Evolutionary conservation across 2,888 invertebrate species (phyloP).

Genomic region (Julus scanicus): DNA sequence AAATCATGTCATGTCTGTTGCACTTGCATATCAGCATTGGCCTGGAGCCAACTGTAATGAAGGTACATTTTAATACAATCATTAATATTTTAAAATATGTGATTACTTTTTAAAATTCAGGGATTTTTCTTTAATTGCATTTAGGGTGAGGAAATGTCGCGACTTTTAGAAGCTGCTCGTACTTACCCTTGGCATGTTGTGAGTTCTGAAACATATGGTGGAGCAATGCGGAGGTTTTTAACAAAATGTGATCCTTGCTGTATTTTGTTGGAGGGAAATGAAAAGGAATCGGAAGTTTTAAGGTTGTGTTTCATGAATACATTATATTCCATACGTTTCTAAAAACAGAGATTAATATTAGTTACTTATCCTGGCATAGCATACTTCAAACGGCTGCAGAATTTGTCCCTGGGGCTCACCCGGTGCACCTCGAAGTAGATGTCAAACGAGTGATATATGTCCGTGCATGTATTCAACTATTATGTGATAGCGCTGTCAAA

Average conservation of each 20-base stretch:
- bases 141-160: slow-evolving; percentile 68
- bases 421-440: slow-evolving; percentile 68
- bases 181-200: slow-evolving; percentile 75
- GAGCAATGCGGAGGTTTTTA: slow-evolving; percentile 79
- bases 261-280: slow-evolving; percentile 69
- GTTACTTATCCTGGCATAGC: slow-evolving; percentile 66
- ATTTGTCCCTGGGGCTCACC: slow-evolving; percentile 68
- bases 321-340: not conserved
- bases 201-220: slow-evolving; percentile 73
- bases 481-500: slow-evolving; percentile 66
- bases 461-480: slow-evolving; percentile 72
- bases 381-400: slow-evolving; percentile 73
- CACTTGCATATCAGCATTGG: slow-evolving; percentile 78
- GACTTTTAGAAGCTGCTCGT: slow-evolving; percentile 72
- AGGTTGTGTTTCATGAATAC: slow-evolving; percentile 62
- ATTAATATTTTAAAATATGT: too few species aligned
- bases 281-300: slow-evolving; percentile 60
- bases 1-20: slow-evolving; percentile 74
- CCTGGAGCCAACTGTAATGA: slow-evolving; percentile 77
- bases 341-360: not conserved
- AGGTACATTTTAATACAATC: slow-evolving; percentile 65
- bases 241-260: slow-evolving; percentile 78
- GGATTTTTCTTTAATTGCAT: slow-evolving; percentile 50
- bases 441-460: slow-evolving; percentile 74
- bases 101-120: not conserved